Conservation (phyloP, 2,113 vertebrate genomes). For the Hystrix cristata region DNA sequence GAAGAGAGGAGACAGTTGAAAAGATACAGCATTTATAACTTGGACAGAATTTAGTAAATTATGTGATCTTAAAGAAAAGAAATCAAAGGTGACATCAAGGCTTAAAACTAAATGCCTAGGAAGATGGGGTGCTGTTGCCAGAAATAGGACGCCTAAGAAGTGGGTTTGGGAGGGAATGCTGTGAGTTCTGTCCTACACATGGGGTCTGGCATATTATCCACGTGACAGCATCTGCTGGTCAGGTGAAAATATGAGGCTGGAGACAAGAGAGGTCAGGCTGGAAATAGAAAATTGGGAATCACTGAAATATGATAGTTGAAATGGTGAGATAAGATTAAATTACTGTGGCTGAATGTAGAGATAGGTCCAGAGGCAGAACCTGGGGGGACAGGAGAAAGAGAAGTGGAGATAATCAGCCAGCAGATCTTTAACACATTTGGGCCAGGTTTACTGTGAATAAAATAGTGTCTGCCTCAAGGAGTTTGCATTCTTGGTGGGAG, state of each 20-base stretch:
- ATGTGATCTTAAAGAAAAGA: not conserved
- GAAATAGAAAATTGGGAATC: not conserved
- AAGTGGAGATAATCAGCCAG: not conserved
- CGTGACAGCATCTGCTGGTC: not conserved
- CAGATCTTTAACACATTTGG: not conserved
- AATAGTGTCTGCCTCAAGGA: not conserved
- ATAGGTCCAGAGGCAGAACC: not conserved
- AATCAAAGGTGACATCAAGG: not conserved
- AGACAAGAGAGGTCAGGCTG: not conserved
- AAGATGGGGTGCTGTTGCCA: not conserved
- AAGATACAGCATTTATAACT: not conserved
- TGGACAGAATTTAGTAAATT: not conserved
- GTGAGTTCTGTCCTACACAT: not conserved
- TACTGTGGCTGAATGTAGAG: not conserved
- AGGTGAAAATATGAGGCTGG: not conserved
- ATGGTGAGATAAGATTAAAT: not conserved
- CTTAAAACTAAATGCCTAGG: not conserved
- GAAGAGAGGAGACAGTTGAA: not conserved
- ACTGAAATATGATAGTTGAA: constrained; percentile 19
- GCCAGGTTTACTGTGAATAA: not conserved
- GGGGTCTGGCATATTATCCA: not conserved
- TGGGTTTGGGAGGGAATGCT: not conserved
- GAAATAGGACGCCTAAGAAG: not conserved
- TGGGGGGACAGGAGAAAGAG: not conserved
- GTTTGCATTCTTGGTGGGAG: not conserved